Percentiles rank a stretch among this genome's conserved stretches.
Evolutionary conservation across 1,140 invertebrate species (phyloP).

Genomic region (Hetaerina americana): DNA sequence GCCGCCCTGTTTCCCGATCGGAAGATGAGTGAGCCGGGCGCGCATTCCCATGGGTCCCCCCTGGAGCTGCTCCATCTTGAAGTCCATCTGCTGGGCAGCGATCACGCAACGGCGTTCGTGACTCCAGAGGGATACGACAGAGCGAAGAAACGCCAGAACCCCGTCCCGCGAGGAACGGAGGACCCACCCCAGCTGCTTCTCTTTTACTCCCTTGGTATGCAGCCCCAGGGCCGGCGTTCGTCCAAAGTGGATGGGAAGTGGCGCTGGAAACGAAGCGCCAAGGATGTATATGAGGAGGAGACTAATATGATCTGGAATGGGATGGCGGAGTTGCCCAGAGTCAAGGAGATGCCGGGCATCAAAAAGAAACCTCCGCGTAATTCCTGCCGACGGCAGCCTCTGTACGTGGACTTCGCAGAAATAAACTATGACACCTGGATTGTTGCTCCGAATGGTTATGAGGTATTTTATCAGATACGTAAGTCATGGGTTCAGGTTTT

Average conservation of each 20-base stretch:
- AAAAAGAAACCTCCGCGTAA: slow-evolving; percentile 32
- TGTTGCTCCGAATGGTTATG: slow-evolving; percentile 45
- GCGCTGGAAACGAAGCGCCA: not conserved
- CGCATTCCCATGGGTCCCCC: too few relatives aligned
- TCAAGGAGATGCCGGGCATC: not conserved
- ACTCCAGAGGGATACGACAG: not conserved
- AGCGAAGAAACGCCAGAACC: not conserved
- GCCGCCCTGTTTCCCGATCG: too few relatives aligned
- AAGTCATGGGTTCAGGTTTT: too few relatives aligned
- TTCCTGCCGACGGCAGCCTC: slow-evolving; percentile 37
- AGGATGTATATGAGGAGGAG: slow-evolving; percentile 20
- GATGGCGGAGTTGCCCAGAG: not conserved
- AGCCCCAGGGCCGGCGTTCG: not conserved
- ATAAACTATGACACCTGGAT: slow-evolving; percentile 52
- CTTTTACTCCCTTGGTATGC: not conserved
- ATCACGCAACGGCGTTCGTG: not conserved
- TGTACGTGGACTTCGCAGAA: slow-evolving; percentile 44
- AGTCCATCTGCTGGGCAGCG: not conserved
- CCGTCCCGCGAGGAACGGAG: too few relatives aligned
- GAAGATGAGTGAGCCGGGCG: too few relatives aligned
- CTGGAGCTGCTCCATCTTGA: not conserved
- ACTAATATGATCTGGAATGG: slow-evolving; percentile 18
- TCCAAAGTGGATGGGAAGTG: not conserved
- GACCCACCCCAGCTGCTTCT: not conserved
- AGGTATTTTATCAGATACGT: slow-evolving; percentile 27